Evolutionary conservation across 1,140 invertebrate genomes (phyloP).

Genomic region (Zaprionus ghesquierei): DNA sequence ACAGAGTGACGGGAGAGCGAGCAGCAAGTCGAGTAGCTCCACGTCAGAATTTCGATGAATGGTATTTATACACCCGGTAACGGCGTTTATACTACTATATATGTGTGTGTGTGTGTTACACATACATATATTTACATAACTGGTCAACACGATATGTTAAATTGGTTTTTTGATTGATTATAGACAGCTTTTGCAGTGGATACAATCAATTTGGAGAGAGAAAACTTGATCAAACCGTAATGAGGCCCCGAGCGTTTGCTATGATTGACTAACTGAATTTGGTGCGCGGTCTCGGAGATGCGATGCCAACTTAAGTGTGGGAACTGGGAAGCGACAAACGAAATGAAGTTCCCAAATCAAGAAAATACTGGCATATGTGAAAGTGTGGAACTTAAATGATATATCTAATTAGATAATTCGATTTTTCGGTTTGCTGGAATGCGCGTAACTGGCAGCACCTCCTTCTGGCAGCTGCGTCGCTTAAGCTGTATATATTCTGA

Average conservation of each 20-base stretch:
- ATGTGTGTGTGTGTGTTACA: too few species aligned
- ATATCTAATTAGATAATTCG: too few species aligned
- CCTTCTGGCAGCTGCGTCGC: too few species aligned
- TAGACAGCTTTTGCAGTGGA: neutral
- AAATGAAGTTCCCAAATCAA: conserved; percentile 18
- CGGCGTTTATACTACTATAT: neutral
- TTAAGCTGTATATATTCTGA: too few species aligned
- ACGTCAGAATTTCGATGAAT: neutral
- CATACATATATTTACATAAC: neutral
- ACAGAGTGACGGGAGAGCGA: too few species aligned
- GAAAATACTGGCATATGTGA: neutral
- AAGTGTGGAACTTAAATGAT: neutral
- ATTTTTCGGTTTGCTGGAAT: too few species aligned
- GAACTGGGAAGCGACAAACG: neutral
- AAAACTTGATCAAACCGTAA: neutral
- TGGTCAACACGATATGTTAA: neutral
- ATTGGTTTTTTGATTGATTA: conserved; percentile 32
- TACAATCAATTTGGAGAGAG: neutral
- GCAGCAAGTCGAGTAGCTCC: neutral
- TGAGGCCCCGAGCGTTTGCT: neutral
- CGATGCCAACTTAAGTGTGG: neutral
- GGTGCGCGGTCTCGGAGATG: neutral
- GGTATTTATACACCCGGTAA: neutral
- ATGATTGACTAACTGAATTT: conserved; percentile 10
- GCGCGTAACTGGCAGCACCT: too few species aligned